phyloP scores from a whole-genome alignment of 2,797 vertebrate species.

The Hozukius guyotensis region DNA sequence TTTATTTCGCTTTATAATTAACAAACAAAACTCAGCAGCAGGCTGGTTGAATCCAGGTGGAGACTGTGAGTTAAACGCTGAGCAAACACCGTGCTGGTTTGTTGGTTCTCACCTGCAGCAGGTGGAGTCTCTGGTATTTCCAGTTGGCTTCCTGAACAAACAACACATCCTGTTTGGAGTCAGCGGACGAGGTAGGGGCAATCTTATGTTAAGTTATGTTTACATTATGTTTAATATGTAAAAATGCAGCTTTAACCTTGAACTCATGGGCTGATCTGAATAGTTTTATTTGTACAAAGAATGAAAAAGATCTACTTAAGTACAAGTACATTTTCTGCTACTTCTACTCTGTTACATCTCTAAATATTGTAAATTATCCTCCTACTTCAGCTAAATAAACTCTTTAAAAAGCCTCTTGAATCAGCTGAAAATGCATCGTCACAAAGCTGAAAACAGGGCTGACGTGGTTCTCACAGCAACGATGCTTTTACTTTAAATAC shows the following conservation, averaged over 20 bases:
- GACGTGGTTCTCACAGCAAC: no score
- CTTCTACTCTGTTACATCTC: background rate
- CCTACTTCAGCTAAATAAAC: no score
- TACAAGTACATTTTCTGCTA: background rate
- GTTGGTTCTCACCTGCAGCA: constrained; percentile 46
- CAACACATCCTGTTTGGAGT: constrained; percentile 49
- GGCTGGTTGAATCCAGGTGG: background rate
- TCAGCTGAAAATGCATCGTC: no score
- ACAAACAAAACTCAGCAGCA: background rate
- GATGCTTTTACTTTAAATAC: background rate
- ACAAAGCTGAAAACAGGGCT: no score
- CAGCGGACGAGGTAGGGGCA: constrained; percentile 32
- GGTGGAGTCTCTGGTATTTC: constrained; percentile 65
- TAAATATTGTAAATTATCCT: background rate
- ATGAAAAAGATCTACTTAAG: background rate
- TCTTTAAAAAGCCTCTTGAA: no score
- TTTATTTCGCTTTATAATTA: background rate
- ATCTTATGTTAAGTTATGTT: background rate
- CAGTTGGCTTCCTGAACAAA: constrained; percentile 69
- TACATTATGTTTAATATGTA: background rate
- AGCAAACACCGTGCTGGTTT: constrained; percentile 38
- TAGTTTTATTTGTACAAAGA: background rate
- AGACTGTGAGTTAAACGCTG: constrained; percentile 7
- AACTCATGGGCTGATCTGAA: background rate
- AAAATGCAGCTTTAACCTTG: background rate